Percentiles rank a stretch among this genome's conserved stretches.
These are phyloP conservation scores for Uria aalge DNA, from an alignment of 2,113 vertebrate species.

Conservation along the genomic window DNA sequence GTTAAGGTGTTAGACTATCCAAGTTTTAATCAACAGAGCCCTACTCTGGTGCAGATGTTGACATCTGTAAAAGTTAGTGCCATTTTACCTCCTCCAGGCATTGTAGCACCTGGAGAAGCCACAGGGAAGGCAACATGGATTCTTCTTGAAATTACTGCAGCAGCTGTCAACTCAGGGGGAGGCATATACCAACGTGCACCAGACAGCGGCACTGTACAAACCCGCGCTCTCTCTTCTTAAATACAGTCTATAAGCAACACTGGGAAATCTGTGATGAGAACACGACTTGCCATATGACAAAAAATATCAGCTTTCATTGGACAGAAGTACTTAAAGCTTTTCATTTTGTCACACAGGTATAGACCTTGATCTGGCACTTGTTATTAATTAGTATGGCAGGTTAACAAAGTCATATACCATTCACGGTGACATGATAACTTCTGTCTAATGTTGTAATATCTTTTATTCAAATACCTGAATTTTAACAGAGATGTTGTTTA, in stretches of 20 bases:
- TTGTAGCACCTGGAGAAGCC: conserved; percentile 69
- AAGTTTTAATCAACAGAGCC: conserved; percentile 64
- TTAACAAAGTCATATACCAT: background rate
- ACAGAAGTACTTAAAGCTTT: background rate
- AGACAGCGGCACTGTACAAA: conserved; percentile 55
- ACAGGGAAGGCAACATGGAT: conserved; percentile 63
- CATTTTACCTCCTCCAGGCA: conserved; percentile 57
- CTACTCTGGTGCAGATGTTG: conserved; percentile 48
- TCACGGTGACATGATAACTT: background rate
- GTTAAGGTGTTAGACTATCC: conserved; percentile 33
- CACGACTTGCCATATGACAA: background rate
- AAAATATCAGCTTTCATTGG: background rate
- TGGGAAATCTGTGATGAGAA: conserved; percentile 22
- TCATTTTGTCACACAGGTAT: background rate
- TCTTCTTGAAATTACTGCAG: conserved; percentile 55
- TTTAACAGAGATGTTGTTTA: background rate
- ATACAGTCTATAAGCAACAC: background rate
- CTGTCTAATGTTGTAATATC: background rate
- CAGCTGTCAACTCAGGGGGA: conserved; percentile 73
- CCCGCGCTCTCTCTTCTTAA: background rate
- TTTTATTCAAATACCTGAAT: background rate
- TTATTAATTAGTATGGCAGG: background rate
- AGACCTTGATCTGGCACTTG: background rate
- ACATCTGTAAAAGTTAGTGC: conserved; percentile 72
- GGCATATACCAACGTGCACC: conserved; percentile 41